Evolutionary conservation across 2,888 invertebrate genomes (phyloP).

Genomic region (Chymomyza fuscimana): DNA sequence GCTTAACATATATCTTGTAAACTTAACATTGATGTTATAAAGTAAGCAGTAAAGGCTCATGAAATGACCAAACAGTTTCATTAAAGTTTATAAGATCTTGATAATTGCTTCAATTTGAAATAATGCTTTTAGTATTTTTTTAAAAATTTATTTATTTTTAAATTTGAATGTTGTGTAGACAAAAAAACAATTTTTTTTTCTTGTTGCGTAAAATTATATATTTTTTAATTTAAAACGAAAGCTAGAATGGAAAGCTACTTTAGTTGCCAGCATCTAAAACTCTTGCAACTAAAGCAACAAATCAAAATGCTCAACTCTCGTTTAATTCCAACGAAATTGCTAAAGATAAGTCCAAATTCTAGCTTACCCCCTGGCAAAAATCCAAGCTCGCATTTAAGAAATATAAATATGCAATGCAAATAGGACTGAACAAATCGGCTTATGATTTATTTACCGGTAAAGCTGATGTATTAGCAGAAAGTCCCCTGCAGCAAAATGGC

Average conservation of each 20-base stretch:
- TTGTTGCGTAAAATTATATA: too few relatives aligned
- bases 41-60: too few relatives aligned
- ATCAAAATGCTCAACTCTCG: not conserved
- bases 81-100: too few relatives aligned
- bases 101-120: too few relatives aligned
- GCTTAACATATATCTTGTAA: too few relatives aligned
- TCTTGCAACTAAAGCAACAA: not conserved
- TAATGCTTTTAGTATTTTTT: too few relatives aligned
- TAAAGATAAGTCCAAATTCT: not conserved
- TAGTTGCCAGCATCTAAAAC: not conserved
- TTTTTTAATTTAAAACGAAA: too few relatives aligned
- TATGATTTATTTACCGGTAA: conserved; percentile 27
- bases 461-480: not conserved
- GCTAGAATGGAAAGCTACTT: not conserved
- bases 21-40: too few relatives aligned
- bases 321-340: conserved; percentile 7
- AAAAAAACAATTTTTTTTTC: too few relatives aligned
- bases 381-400: not conserved
- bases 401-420: conserved; percentile 6
- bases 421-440: conserved; percentile 35
- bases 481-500: conserved; percentile 11
- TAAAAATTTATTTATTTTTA: too few relatives aligned
- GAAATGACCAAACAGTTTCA: too few relatives aligned
- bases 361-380: not conserved
- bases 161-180: too few relatives aligned